Percentiles rank a stretch among this genome's conserved stretches.
These are phyloP conservation scores for Todiramphus saurophagus DNA, from an alignment of 2,113 vertebrate species.

Conservation along the genomic window DNA sequence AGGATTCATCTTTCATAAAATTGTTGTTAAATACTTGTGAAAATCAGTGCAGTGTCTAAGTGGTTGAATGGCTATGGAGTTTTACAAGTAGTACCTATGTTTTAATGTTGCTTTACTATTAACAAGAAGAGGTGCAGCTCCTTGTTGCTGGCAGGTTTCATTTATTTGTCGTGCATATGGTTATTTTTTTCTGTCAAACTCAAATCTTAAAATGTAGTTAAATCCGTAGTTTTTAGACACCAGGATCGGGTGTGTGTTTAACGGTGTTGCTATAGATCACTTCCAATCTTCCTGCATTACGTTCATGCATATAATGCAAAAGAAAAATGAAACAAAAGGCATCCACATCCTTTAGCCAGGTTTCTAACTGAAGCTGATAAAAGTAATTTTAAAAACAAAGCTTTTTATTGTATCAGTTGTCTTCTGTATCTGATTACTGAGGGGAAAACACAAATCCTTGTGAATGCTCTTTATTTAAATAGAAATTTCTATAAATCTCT, in stretches of 20 bases:
- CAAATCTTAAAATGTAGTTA: background rate
- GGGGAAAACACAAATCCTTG: background rate
- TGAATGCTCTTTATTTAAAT: background rate
- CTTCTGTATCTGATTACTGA: background rate
- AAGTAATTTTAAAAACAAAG: background rate
- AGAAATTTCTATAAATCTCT: background rate
- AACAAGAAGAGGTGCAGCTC: background rate
- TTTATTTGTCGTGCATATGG: background rate
- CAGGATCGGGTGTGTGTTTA: background rate
- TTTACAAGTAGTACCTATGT: background rate
- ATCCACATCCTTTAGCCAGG: background rate
- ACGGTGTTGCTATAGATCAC: accelerated
- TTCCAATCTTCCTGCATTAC: background rate
- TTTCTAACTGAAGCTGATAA: background rate
- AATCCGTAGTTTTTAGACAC: background rate
- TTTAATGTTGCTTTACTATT: background rate
- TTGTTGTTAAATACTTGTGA: background rate
- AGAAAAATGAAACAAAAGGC: background rate
- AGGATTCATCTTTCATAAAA: background rate
- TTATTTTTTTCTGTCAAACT: background rate
- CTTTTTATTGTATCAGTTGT: background rate
- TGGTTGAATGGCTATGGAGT: background rate
- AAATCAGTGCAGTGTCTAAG: background rate
- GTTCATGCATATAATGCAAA: background rate
- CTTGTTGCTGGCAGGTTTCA: background rate